phyloP scores from a whole-genome alignment of 1,140 invertebrate genomes.

The Rhopalosiphum padi region DNA sequence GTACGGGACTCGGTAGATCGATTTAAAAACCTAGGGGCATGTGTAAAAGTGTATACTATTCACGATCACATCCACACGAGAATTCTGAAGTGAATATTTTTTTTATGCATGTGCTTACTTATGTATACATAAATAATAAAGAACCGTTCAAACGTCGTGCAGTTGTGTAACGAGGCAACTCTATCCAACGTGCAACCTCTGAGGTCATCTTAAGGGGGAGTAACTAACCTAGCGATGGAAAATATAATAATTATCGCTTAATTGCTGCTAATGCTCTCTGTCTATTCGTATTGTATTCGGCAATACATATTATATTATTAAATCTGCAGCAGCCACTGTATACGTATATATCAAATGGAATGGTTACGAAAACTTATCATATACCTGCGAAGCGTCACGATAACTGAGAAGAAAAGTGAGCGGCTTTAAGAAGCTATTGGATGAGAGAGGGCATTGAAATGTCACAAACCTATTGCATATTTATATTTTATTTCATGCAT shows the following conservation, averaged over 20 bases:
- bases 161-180: conserved; percentile 15
- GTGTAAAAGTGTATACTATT: not conserved
- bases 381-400: conserved; percentile 12
- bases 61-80: not conserved
- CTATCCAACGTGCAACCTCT: conserved; percentile 8
- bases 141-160: conserved; percentile 36
- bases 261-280: conserved; percentile 32
- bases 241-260: conserved; percentile 49
- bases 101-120: not conserved
- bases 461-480: not conserved
- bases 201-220: conserved; percentile 23
- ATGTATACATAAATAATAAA: conserved; percentile 11
- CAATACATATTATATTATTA: not conserved
- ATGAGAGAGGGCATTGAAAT: not conserved
- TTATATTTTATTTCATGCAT: conserved; percentile 6
- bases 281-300: conserved; percentile 23
- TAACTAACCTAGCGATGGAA: not conserved
- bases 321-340: not conserved
- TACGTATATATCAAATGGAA: conserved; percentile 15
- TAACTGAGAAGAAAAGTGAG: not conserved
- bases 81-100: not conserved
- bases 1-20: not conserved
- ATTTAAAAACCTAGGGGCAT: not conserved
- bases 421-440: not conserved
- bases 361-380: conserved; percentile 9